phyloP scores from a whole-genome alignment of 2,113 vertebrate species.

The Hydrolagus affinis region DNA sequence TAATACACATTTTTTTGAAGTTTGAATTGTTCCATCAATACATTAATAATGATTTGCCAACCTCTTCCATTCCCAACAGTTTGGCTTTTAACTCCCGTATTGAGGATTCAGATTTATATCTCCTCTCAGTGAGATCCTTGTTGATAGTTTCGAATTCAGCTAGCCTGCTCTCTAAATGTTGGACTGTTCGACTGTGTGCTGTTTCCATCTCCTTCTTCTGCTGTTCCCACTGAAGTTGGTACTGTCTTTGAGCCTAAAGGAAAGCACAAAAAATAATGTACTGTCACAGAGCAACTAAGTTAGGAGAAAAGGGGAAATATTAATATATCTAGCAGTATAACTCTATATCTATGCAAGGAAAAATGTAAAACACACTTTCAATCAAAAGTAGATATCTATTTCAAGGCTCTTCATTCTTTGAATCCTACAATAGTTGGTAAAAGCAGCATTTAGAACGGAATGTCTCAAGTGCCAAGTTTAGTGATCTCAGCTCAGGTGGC shows the following conservation, averaged over 20 bases:
- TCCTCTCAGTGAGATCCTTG: conserved; percentile 36
- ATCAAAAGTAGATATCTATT: too few relatives aligned
- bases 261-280: neutral
- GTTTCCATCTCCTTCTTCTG: conserved; percentile 34
- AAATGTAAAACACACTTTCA: too few relatives aligned
- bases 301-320: too few relatives aligned
- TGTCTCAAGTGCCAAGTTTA: too few relatives aligned
- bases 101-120: conserved; percentile 35
- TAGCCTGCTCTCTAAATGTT: conserved; percentile 34
- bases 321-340: too few relatives aligned
- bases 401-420: too few relatives aligned
- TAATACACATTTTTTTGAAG: conserved; percentile 31
- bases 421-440: too few relatives aligned
- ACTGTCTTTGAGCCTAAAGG: conserved; percentile 16
- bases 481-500: too few relatives aligned
- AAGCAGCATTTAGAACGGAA: too few relatives aligned
- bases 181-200: conserved; percentile 20
- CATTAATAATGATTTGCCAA: conserved; percentile 31
- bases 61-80: conserved; percentile 33
- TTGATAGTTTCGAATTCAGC: conserved; percentile 32
- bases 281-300: too few relatives aligned
- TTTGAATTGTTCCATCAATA: conserved; percentile 40
- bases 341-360: too few relatives aligned
- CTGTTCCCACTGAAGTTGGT: conserved; percentile 30
- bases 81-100: conserved; percentile 33